Evolutionary conservation across 2,113 vertebrate species (phyloP), one percentile per base, ranked within the genome.

Genomic region (Nematolebias whitei): DNA sequence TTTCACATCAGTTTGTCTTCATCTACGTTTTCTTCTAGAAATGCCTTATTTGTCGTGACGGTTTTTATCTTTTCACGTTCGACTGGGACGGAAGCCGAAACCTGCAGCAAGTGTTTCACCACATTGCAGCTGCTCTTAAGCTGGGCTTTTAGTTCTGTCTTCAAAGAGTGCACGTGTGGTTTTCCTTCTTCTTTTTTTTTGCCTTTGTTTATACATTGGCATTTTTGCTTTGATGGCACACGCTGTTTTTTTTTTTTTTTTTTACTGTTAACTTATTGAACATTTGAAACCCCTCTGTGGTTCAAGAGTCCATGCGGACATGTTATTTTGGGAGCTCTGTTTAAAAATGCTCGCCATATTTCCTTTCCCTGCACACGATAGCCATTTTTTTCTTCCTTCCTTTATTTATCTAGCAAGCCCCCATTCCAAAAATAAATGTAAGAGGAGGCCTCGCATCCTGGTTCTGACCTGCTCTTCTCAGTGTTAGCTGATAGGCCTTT

Each of bases 251-350:
- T 59, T 74, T 77, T 29, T 29, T 29, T 29, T 4, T 29, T 88
- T 79, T 82, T 72, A 80, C 76, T 89, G 79, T 86, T 91, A 92
- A 92, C 83, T 92, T 92, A 93, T 93, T 90, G 80, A 88, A 78
- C 74, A 78, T 84, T 76, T 79, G 44, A 84, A 73, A 63, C 55
- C 71, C 47, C 35, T 32, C 35, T 16, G 64, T 65, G 54, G 62
- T 78, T 80, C 60, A 57, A 63, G 38, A 47, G 26, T 82, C 75
- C 14, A 0, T 63, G 53, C 18, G 48, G 70, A 64, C 64, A 47
- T 61, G 53, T 61, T 65, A 50, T 73, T 53, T 78, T 72, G 53
- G 74, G 63, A 71, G 50, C 61, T 77, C 79, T 81, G 76, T 82
- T 87, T 78, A 79, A 62, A 84, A 85, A 45, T 68, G 59, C 74